Base-by-base conservation (phyloP, 2,797 vertebrate genomes). In the Dicrostonyx torquatus region DNA sequence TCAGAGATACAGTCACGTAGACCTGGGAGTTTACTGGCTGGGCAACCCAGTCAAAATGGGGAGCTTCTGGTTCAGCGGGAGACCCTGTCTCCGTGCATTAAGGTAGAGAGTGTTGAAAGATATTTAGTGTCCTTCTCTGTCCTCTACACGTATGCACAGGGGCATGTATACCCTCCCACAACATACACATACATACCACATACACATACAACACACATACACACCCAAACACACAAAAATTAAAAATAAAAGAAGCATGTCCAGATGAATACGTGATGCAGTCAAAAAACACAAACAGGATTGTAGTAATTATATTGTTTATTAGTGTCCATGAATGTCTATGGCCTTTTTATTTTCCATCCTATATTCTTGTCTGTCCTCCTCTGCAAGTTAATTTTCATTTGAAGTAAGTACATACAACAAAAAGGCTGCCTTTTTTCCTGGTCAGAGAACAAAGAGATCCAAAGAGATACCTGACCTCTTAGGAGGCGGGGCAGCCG, bases 321-420 rank as follows among this genome's bases (percentile, higher is more conserved):
- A 68, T 48, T 73, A 92, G 82, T 17, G 50, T 12, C 1, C 70
- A 24, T 53, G 90, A 72, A 76, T 14, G 37, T 87, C 93, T 90
- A 86, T 43, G 6, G 53, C 26, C 0, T 31, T n/a, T 72, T 87
- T 96, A 94, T 94, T 87, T 91, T 73, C 8, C 0, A 4, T 43
- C 55, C 58, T 55, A 3, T 50, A 87, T 48, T 79, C 64, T 84
- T 55, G 29, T 89, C 84, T 85, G 43, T 64, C 79, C 64, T 58
- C 90, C 68, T 64, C 95, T 84, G 48, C 48, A 89, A 97, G 17
- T 60, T 83, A 45, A 86, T 94, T 97, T 97, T 84, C 94, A 96
- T 91, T 94, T 97, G 91, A 97, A 97, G 87, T 55, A 73, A 95
- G 26, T 76, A 93, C 96, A 87, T 24, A 73, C 77, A 97, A 89